Conservation (phyloP, 2,113 vertebrate genomes). For the Fregetta grallaria region DNA sequence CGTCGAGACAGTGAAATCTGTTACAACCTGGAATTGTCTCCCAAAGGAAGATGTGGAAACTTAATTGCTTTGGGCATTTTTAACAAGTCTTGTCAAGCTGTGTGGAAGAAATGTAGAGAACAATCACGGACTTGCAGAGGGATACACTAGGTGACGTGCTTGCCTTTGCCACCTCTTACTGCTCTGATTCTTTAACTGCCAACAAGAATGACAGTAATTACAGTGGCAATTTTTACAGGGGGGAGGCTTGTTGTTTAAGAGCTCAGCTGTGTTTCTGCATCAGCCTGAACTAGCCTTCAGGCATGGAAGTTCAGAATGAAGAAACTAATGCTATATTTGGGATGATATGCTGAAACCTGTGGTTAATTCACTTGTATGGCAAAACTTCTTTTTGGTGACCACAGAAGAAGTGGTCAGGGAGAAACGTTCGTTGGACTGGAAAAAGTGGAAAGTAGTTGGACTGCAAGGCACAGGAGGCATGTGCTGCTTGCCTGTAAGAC, state of each 20-base stretch:
- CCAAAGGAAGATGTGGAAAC: neutral
- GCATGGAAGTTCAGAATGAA: neutral
- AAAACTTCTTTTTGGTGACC: neutral
- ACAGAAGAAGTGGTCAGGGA: neutral
- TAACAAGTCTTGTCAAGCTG: slow-evolving; percentile 4
- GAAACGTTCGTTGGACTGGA: accelerated
- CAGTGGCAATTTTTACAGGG: neutral
- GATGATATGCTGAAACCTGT: neutral
- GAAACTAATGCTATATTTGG: neutral
- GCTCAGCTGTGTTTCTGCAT: neutral
- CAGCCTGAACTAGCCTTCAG: accelerated
- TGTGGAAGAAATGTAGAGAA: neutral
- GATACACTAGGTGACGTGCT: neutral
- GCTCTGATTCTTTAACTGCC: neutral
- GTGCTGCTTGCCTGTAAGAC: neutral
- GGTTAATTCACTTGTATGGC: neutral
- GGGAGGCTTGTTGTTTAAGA: neutral
- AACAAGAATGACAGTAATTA: neutral
- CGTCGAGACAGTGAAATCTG: neutral
- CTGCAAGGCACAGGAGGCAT: neutral
- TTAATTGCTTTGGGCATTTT: slow-evolving; percentile 38
- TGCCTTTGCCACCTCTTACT: neutral
- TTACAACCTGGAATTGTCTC: slow-evolving; percentile 9
- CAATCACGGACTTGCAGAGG: neutral
- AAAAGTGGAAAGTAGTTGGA: neutral